Evolutionary conservation across 1,140 invertebrate genomes (phyloP).

Genomic region (Metaphire vulgaris): DNA sequence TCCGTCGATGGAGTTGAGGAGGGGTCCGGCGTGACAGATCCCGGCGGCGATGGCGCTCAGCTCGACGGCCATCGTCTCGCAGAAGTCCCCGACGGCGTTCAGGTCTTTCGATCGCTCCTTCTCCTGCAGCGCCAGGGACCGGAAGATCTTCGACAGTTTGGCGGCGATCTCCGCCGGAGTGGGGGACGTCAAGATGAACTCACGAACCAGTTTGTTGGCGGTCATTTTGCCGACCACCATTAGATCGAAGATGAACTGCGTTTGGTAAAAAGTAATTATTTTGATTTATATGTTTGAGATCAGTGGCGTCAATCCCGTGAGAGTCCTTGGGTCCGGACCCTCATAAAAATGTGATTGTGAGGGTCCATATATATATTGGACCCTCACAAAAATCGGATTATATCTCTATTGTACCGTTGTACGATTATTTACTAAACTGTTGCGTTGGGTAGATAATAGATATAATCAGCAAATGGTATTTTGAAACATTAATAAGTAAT

Average conservation of each 20-base stretch:
- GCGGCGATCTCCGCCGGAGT: constrained; percentile 96
- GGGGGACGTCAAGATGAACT: constrained; percentile 90
- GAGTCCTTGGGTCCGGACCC: too few species aligned
- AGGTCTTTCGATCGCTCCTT: constrained; percentile 96
- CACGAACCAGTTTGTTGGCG: constrained; percentile 91
- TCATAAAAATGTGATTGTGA: too few species aligned
- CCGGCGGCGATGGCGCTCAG: constrained; percentile 85
- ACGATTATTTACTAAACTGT: too few species aligned
- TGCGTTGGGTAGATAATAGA: too few species aligned
- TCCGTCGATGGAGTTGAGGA: constrained; percentile 46
- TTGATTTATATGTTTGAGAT: not conserved
- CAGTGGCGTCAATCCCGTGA: too few species aligned
- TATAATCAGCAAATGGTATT: too few species aligned
- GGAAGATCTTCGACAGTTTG: constrained; percentile 76
- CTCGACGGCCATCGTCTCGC: constrained; percentile 94
- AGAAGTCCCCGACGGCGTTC: constrained; percentile 85
- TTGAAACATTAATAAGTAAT: too few species aligned
- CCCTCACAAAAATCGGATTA: too few species aligned
- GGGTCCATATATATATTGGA: too few species aligned
- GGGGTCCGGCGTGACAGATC: constrained; percentile 69
- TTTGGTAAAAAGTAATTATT: constrained; percentile 34
- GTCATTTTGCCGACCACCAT: constrained; percentile 97
- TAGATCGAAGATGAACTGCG: constrained; percentile 91
- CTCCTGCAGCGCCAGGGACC: constrained; percentile 75
- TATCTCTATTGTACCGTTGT: too few species aligned